phyloP scores from a whole-genome alignment of 1,140 invertebrate species.

The Drosophila leontia region DNA sequence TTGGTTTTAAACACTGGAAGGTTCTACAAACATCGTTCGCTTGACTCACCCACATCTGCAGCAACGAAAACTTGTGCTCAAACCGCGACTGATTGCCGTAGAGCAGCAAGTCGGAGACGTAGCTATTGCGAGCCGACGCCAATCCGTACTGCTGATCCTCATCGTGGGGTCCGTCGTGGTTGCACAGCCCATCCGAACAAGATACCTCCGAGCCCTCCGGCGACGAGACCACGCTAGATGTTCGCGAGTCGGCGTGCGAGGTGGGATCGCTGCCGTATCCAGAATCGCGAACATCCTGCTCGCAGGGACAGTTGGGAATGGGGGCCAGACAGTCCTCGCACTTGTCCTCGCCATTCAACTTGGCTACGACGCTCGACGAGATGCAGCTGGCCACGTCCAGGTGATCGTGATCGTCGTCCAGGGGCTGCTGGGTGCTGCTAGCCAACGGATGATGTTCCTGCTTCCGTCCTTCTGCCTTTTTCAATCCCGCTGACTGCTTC shows the following conservation, averaged over 20 bases:
- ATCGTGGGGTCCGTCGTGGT: conserved; percentile 86
- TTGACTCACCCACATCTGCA: conserved; percentile 84
- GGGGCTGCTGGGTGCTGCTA: not conserved
- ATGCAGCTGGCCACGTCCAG: conserved; percentile 46
- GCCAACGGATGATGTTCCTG: conserved; percentile 2
- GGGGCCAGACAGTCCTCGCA: conserved; percentile 67
- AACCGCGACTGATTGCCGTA: conserved; percentile 46
- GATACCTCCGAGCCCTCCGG: conserved; percentile 93
- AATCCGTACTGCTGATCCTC: conserved; percentile 54
- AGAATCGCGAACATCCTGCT: conserved; percentile 89
- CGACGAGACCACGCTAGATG: conserved; percentile 90
- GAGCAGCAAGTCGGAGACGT: conserved; percentile 55
- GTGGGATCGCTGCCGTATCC: conserved; percentile 91
- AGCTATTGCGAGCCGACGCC: conserved; percentile 38
- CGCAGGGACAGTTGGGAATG: conserved; percentile 84
- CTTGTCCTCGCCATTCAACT: conserved; percentile 37
- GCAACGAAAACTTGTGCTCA: conserved; percentile 75
- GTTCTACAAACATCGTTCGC: not conserved
- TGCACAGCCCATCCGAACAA: conserved; percentile 93
- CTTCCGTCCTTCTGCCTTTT: conserved; percentile 13
- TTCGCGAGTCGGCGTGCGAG: conserved; percentile 87
- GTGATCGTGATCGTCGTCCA: conserved; percentile 46
- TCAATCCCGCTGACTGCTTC: conserved; percentile 27
- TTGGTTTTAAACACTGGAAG: not conserved
- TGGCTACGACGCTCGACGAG: conserved; percentile 38